Evolutionary conservation across 1,140 invertebrate species (phyloP).

Genomic region (Dryas iulia): DNA sequence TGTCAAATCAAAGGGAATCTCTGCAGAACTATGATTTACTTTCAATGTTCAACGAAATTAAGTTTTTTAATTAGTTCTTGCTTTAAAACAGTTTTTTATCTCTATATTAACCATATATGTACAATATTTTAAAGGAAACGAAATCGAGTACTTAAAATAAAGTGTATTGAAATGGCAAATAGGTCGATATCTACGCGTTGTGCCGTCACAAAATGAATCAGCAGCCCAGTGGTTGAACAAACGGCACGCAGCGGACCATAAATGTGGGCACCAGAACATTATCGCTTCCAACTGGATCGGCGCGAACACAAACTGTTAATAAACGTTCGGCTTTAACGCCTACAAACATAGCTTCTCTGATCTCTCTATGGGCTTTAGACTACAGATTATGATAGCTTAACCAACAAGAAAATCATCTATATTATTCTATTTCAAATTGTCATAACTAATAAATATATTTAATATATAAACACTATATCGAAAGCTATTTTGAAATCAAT

Average conservation of each 20-base stretch:
- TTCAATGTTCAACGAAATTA: not conserved
- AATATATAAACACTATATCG: not conserved
- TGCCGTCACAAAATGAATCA: slow-evolving; percentile 38
- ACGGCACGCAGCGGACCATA: slow-evolving; percentile 44
- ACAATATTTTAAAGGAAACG: not conserved
- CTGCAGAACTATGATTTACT: not conserved
- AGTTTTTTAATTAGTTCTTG: not conserved
- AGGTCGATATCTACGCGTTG: slow-evolving; percentile 19
- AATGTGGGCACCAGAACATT: slow-evolving; percentile 42
- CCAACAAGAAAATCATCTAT: not conserved
- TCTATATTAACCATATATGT: not conserved
- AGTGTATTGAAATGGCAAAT: not conserved
- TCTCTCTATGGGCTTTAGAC: not conserved
- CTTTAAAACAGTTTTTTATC: not conserved
- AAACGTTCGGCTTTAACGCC: slow-evolving; percentile 41
- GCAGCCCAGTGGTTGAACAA: slow-evolving; percentile 37
- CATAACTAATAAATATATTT: too few relatives aligned
- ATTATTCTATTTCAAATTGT: not conserved
- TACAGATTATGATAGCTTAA: not conserved
- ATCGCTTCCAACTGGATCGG: slow-evolving; percentile 44
- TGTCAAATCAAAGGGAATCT: not conserved
- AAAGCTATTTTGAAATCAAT: not conserved
- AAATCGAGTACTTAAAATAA: not conserved
- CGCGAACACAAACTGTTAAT: slow-evolving; percentile 45
- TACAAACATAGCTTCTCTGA: slow-evolving; percentile 10